These are phyloP conservation scores for Odontocerum albicorne DNA, from an alignment of 2,888 invertebrate genomes.

Conservation along the genomic window DNA sequence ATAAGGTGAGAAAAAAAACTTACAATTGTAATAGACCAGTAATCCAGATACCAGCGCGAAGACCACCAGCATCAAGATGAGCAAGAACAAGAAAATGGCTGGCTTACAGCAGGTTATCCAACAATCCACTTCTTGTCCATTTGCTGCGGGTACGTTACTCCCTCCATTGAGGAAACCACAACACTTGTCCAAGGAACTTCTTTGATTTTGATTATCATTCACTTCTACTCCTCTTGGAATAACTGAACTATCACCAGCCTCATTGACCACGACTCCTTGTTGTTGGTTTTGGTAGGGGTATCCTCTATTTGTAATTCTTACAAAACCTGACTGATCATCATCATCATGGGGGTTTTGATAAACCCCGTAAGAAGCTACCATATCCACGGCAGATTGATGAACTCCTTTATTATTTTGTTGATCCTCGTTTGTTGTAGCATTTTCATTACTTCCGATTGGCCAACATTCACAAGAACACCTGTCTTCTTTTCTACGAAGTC, in stretches of 20 bases:
- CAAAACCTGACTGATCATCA: slow-evolving; percentile 53
- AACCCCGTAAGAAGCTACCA: slow-evolving; percentile 58
- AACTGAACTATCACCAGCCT: slow-evolving; percentile 56
- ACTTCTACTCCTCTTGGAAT: slow-evolving; percentile 39
- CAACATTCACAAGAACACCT: slow-evolving; percentile 58
- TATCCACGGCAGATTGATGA: slow-evolving; percentile 54
- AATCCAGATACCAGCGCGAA: slow-evolving; percentile 60
- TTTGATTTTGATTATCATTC: slow-evolving; percentile 40
- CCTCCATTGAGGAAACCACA: slow-evolving; percentile 45
- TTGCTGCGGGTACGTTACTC: slow-evolving; percentile 40
- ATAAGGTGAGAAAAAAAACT: too few relatives aligned
- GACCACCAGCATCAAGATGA: slow-evolving; percentile 58
- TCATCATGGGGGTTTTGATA: slow-evolving; percentile 54
- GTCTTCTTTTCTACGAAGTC: slow-evolving; percentile 49
- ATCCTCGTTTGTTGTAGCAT: slow-evolving; percentile 42
- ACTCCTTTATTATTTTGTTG: slow-evolving; percentile 50
- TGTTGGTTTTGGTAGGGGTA: slow-evolving; percentile 45
- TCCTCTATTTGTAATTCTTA: slow-evolving; percentile 50
- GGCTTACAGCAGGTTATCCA: slow-evolving; percentile 60
- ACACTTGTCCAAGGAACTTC: slow-evolving; percentile 46
- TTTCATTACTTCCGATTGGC: slow-evolving; percentile 44
- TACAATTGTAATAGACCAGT: slow-evolving; percentile 61
- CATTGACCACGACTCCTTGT: slow-evolving; percentile 57
- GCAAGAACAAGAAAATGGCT: slow-evolving; percentile 55
- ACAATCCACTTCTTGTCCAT: slow-evolving; percentile 55